Evolutionary conservation across 2,113 vertebrate species (phyloP), one percentile per base, ranked within the genome.

Genomic region (Actenoides lindsayi): DNA sequence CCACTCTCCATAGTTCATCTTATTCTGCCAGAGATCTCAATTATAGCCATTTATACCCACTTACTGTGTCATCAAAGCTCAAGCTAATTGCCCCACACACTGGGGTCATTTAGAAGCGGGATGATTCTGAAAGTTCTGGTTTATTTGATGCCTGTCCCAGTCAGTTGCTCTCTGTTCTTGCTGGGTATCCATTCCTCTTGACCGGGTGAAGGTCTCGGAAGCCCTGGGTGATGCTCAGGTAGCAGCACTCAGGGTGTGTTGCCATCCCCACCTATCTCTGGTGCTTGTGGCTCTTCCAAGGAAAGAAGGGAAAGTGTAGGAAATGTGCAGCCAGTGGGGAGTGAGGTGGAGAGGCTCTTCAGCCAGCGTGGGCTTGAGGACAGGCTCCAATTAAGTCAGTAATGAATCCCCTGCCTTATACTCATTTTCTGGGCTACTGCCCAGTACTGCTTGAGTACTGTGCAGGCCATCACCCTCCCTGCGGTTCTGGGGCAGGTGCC

Each of bases 221-320:
- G 37, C 7, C 16, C 39, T 21, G 51, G 62, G 6, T 14, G 1
- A 0, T 16, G 71, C 59, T 48, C n/a, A 24, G 78, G 10, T 25
- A 3, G 5, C 20, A 8, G 53, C 3, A 25, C 10, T 30, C 23
- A 1, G 37, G 3, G 33, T 2, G 1, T 4, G 21, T 33, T 57
- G 13, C 33, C 57, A 1, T 50, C 53, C 46, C 71, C 46, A 16
- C 24, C n/a, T 64, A 3, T 3, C 56, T 24, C 54, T 10, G 44
- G 19, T 24, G 77, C 54, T 64, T 7, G 7, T 33, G 59, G 33
- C 83, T 73, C 33, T 42, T 37, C 37, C 37, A 37, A 37, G 37
- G 37, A 37, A 37, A 37, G 37, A 37, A 37, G 37, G 37, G 8
- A 37, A 8, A 7, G 37, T 37, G 50, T 16, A 13, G 65, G 65